Percentiles rank a stretch among this genome's conserved stretches.
Conservation (phyloP, 2,888 invertebrate species). For the Endotricha flammealis region DNA sequence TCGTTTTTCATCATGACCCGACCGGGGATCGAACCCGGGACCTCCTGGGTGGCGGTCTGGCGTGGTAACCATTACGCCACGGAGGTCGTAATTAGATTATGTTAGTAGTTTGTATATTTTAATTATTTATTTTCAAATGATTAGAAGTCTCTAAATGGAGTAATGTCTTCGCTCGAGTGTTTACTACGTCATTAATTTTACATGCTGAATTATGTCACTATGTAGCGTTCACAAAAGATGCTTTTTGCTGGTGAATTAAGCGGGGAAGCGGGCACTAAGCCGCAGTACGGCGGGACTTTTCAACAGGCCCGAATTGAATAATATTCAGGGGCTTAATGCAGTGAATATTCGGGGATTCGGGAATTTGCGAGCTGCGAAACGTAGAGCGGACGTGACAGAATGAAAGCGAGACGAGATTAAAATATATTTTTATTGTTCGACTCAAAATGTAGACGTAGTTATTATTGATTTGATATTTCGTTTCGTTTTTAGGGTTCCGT, state of each 20-base stretch:
- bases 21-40: too few relatives aligned
- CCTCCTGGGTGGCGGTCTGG: too few relatives aligned
- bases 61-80: too few relatives aligned
- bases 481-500: too few relatives aligned
- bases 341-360: not conserved
- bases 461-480: not conserved
- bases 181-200: not conserved
- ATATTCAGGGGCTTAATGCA: conserved; percentile 2
- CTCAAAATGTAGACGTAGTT: not conserved
- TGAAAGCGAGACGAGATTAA: not conserved
- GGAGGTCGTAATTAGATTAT: too few relatives aligned
- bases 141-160: too few relatives aligned
- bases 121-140: too few relatives aligned
- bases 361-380: not conserved
- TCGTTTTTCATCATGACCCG: too few relatives aligned
- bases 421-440: not conserved
- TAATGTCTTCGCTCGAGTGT: too few relatives aligned
- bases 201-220: conserved; percentile 1
- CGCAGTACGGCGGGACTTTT: not conserved
- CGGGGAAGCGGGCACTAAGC: not conserved
- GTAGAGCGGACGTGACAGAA: not conserved
- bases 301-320: not conserved
- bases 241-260: not conserved
- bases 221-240: not conserved
- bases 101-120: too few relatives aligned